Conservation (phyloP, 2,113 vertebrate species). For the Ophiodon elongatus region DNA sequence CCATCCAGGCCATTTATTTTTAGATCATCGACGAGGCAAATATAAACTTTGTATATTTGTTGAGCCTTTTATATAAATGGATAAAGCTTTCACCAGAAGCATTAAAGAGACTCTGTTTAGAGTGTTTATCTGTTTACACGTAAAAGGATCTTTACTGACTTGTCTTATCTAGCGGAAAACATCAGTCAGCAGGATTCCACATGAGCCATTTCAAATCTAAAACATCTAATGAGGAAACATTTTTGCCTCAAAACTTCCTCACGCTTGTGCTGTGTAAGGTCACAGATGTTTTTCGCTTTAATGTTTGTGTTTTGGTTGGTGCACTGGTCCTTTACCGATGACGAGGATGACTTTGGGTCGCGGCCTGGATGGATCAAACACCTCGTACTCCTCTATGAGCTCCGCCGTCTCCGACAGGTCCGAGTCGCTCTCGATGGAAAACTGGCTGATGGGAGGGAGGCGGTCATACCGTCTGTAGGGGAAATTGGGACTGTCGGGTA, state of each 20-base stretch:
- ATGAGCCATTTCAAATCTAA: not conserved
- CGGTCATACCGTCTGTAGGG: conserved; percentile 96
- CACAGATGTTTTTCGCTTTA: not conserved
- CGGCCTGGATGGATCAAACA: conserved; percentile 93
- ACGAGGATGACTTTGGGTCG: conserved; percentile 97
- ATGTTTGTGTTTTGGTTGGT: not conserved
- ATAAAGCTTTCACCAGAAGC: not conserved
- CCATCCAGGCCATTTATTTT: conserved; percentile 41
- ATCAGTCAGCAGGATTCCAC: conserved; percentile 13
- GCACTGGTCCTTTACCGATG: conserved; percentile 86
- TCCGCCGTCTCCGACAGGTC: conserved; percentile 98
- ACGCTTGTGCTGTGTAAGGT: not conserved
- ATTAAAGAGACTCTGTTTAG: not conserved
- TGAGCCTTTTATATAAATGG: conserved; percentile 14
- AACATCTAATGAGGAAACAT: conserved; percentile 2
- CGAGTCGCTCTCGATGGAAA: conserved; percentile 98
- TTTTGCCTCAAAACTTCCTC: not conserved
- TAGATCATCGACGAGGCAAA: conserved; percentile 25
- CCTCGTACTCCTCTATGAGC: conserved; percentile 97
- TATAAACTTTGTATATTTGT: conserved; percentile 25
- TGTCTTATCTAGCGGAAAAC: conserved; percentile 16
- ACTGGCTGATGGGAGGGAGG: conserved; percentile 97
- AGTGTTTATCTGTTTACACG: conserved; percentile 21
- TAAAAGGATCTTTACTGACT: not conserved
- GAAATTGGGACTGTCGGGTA: conserved; percentile 95